A percentile compares a stretch with the other conserved stretches of the same genome.
Evolutionary conservation across 2,888 invertebrate species (phyloP).

Genomic region (Thelaira solivaga): DNA sequence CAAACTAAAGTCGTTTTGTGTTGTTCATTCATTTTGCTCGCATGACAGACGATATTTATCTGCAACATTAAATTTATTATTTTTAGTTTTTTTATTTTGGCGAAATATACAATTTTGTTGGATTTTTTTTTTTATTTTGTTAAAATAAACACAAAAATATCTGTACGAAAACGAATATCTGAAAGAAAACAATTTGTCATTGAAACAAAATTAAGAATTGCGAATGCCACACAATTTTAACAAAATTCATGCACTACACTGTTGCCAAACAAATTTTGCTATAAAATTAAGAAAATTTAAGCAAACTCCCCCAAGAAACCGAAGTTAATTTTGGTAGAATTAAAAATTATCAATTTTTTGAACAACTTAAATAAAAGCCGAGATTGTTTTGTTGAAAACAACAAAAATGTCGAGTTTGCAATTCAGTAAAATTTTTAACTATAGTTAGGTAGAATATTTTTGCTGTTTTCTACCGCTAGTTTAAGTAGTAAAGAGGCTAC

Average conservation of each 20-base stretch:
- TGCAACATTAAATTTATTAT: constrained; percentile 71
- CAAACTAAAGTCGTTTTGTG: constrained; percentile 43
- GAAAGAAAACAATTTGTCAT: constrained; percentile 54
- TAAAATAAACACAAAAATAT: neutral
- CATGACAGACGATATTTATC: constrained; percentile 72
- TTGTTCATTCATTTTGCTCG: constrained; percentile 51
- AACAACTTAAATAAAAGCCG: no score
- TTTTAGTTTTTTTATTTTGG: constrained; percentile 59
- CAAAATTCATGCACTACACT: neutral
- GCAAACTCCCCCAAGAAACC: no score
- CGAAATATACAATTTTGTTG: constrained; percentile 26
- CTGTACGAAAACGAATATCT: neutral
- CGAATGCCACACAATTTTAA: neutral
- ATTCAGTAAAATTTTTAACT: no score
- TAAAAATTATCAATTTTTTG: no score
- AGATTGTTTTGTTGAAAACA: no score
- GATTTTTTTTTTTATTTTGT: constrained; percentile 35
- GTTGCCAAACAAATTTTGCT: no score
- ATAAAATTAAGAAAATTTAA: no score
- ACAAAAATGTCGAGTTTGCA: no score
- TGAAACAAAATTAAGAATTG: constrained; percentile 32
- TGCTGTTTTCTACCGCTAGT: no score
- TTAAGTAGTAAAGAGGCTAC: no score
- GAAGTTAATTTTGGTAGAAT: no score
- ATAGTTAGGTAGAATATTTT: no score